Conservation (phyloP, 2,113 vertebrate species). For the Saccopteryx leptura region DNA sequence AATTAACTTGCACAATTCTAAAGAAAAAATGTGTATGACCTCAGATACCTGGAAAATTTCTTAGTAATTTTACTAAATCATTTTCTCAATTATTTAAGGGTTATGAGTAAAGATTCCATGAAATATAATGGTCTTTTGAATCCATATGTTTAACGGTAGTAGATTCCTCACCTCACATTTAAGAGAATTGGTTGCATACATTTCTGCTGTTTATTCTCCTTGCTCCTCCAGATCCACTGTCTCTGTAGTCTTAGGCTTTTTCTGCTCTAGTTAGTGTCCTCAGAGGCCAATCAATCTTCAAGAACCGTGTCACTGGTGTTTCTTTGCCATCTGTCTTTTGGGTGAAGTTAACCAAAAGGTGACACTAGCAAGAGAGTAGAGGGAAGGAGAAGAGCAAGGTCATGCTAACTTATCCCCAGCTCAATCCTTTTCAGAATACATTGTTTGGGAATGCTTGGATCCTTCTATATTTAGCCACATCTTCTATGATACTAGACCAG, state of each 20-base stretch:
- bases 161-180: neutral
- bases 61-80: neutral
- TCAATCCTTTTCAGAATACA: neutral
- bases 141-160: neutral
- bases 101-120: neutral
- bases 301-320: neutral
- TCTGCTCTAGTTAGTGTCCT: neutral
- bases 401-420: neutral
- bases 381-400: accelerated
- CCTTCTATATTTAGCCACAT: neutral
- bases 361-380: neutral
- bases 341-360: neutral
- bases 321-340: neutral
- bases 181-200: neutral
- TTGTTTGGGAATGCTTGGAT: neutral
- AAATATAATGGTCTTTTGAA: neutral
- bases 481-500: neutral
- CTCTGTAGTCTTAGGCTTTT: neutral
- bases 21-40: neutral
- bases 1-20: neutral
- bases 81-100: neutral
- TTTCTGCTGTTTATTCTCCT: neutral
- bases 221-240: neutral
- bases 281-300: accelerated
- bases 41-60: neutral